Evolutionary conservation across 2,888 invertebrate species (phyloP).

Genomic region (Agrochola lychnidis): DNA sequence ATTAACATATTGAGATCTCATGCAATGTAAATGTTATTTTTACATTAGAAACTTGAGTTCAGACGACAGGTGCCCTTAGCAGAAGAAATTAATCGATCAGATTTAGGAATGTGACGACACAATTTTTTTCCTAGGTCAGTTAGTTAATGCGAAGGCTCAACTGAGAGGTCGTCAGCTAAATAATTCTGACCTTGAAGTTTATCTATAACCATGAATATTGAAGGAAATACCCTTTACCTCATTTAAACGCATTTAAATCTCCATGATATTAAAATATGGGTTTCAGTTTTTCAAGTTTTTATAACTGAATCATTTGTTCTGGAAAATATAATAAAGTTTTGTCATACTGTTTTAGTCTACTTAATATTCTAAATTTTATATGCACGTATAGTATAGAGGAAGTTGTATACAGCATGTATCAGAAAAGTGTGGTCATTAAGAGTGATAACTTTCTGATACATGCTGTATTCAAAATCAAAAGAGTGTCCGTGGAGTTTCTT

Average conservation of each 20-base stretch:
- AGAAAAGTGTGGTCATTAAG: too few species aligned
- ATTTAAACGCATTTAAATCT: background rate
- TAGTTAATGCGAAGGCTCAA: slow-evolving; percentile 6
- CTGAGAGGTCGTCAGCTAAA: background rate
- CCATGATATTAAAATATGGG: background rate
- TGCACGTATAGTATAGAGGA: too few species aligned
- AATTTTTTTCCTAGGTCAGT: background rate
- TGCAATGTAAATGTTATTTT: slow-evolving; percentile 52
- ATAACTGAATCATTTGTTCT: background rate
- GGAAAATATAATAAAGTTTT: background rate
- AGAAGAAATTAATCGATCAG: background rate
- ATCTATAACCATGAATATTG: too few species aligned
- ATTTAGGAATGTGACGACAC: slow-evolving; percentile 3
- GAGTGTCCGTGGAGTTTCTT: too few species aligned
- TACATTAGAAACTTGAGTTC: slow-evolving; percentile 41
- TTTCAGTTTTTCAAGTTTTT: background rate
- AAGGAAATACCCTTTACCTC: background rate
- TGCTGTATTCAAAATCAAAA: too few species aligned
- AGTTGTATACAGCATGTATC: too few species aligned
- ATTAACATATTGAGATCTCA: slow-evolving; percentile 43
- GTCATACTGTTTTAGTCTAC: too few species aligned
- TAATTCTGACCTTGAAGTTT: background rate
- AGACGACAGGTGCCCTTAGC: slow-evolving; percentile 11
- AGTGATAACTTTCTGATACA: too few species aligned
- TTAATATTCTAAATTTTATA: too few species aligned